These are phyloP conservation scores for Urocynchramus pylzowi DNA, from an alignment of 2,113 vertebrate species.

Conservation along the genomic window DNA sequence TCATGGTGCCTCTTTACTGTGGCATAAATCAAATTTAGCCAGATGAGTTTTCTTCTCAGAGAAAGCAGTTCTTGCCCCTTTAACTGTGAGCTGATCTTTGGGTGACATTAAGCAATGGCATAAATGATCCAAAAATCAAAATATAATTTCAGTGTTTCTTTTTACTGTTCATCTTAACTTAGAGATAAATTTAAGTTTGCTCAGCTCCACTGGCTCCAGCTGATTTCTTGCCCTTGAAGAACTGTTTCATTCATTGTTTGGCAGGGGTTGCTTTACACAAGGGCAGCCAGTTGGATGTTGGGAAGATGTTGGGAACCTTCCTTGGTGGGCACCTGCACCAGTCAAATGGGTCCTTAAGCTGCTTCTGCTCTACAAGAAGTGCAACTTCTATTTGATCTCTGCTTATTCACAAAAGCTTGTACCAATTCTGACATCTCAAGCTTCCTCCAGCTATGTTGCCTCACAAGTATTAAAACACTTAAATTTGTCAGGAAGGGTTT, in stretches of 20 bases:
- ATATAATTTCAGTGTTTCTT: not conserved
- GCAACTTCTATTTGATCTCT: not conserved
- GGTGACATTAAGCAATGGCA: not conserved
- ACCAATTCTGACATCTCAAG: not conserved
- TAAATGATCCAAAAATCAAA: slow-evolving; percentile 19
- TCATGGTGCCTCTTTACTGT: not conserved
- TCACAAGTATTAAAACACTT: not conserved
- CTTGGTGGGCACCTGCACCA: not conserved
- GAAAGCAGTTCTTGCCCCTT: not conserved
- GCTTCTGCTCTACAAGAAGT: not conserved
- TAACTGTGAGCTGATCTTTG: not conserved
- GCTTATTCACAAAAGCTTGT: not conserved
- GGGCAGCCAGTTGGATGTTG: not conserved
- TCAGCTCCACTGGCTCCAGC: not conserved
- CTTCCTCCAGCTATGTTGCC: not conserved
- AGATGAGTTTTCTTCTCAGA: not conserved
- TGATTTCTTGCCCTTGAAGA: not conserved
- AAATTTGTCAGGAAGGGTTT: not conserved
- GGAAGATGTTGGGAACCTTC: not conserved
- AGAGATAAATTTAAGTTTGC: not conserved
- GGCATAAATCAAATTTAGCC: slow-evolving; percentile 11
- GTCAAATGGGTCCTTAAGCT: not conserved
- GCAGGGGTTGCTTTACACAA: not conserved
- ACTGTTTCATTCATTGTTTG: not conserved
- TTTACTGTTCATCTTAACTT: not conserved